Conservation (phyloP, 2,888 invertebrate genomes). For the Crossocerus cetratus region DNA sequence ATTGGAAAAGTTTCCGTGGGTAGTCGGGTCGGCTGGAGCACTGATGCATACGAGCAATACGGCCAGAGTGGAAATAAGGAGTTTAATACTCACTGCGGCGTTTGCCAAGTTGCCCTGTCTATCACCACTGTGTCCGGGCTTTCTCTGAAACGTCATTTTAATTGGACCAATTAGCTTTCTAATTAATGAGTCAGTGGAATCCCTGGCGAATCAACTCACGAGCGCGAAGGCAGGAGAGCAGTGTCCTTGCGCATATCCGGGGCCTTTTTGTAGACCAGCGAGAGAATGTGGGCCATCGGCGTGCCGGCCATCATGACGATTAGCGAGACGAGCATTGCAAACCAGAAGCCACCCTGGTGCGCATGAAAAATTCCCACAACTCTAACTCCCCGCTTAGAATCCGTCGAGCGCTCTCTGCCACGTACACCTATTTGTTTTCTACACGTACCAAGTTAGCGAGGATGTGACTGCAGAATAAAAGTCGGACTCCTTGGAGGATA, state of each 20-base stretch:
- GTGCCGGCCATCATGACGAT: constrained; percentile 81
- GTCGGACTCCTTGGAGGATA: constrained; percentile 82
- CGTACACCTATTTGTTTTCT: neutral
- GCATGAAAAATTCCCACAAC: neutral
- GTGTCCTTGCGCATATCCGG: constrained; percentile 50
- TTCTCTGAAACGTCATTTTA: constrained; percentile 53
- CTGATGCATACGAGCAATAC: too few species aligned
- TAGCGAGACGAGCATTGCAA: constrained; percentile 81
- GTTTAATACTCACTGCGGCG: constrained; percentile 66
- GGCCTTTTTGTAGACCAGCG: constrained; percentile 76
- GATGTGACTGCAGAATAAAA: constrained; percentile 82
- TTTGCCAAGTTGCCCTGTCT: constrained; percentile 69
- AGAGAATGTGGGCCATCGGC: constrained; percentile 82
- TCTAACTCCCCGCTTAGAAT: neutral
- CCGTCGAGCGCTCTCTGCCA: neutral
- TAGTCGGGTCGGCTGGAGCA: too few species aligned
- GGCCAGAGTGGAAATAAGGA: too few species aligned
- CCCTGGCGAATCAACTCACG: constrained; percentile 56
- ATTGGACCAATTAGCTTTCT: neutral
- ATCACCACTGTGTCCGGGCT: constrained; percentile 68
- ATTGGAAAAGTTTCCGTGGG: too few species aligned
- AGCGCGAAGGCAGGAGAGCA: constrained; percentile 61
- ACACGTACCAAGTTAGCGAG: constrained; percentile 82
- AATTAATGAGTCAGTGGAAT: too few species aligned
- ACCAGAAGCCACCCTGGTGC: constrained; percentile 84